phyloP scores from a whole-genome alignment of 2,113 vertebrate genomes.

The Perca flavescens region DNA sequence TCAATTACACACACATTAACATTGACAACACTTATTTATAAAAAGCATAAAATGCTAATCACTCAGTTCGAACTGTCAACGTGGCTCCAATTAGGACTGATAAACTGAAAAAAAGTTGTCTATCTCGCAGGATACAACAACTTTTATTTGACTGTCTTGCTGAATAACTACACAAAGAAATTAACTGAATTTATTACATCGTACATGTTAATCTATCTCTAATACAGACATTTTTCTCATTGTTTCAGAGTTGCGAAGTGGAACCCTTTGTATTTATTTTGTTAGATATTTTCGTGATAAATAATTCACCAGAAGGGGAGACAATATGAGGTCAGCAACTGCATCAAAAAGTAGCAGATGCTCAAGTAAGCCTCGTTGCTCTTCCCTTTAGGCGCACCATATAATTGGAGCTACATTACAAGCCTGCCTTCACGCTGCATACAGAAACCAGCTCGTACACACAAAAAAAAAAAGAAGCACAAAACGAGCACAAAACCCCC shows the following conservation, averaged over 20 bases:
- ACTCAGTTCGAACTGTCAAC: no score
- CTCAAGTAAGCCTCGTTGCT: slow-evolving; percentile 66
- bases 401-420: slow-evolving; percentile 73
- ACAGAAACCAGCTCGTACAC: slow-evolving; percentile 23
- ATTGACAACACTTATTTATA: not conserved
- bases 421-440: slow-evolving; percentile 45
- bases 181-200: not conserved
- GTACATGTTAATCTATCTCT: not conserved
- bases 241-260: not conserved
- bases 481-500: slow-evolving; percentile 4
- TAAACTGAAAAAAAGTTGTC: no score
- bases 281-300: slow-evolving; percentile 57
- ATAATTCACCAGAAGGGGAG: slow-evolving; percentile 55
- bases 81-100: no score
- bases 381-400: slow-evolving; percentile 66
- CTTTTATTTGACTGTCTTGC: not conserved
- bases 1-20: not conserved
- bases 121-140: no score
- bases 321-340: slow-evolving; percentile 62
- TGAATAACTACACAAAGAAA: no score
- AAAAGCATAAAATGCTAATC: no score
- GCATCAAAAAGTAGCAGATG: slow-evolving; percentile 72
- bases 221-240: not conserved
- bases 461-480: not conserved
- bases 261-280: not conserved